These are phyloP conservation scores for Triplophysa yarkandensis DNA, from an alignment of 2,797 vertebrate species.

Conservation along the genomic window DNA sequence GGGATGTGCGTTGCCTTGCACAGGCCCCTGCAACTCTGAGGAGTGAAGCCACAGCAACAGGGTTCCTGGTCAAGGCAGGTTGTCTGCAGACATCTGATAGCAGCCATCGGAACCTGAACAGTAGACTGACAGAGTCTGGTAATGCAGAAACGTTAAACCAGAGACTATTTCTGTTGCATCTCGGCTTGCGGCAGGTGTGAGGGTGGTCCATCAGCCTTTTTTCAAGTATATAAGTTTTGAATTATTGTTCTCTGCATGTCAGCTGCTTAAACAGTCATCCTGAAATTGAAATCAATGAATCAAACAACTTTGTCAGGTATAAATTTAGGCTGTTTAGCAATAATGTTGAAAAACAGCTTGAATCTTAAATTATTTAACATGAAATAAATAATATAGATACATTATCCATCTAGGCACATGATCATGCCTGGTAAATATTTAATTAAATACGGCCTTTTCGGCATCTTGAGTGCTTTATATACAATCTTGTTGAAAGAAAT, in stretches of 20 bases:
- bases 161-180: slow-evolving; percentile 62
- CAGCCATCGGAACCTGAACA: slow-evolving; percentile 61
- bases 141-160: slow-evolving; percentile 64
- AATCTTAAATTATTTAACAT: too few relatives aligned
- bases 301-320: background rate
- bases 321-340: background rate
- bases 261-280: slow-evolving; percentile 52
- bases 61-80: slow-evolving; percentile 73
- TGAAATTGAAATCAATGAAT: slow-evolving; percentile 22
- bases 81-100: slow-evolving; percentile 66
- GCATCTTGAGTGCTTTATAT: background rate
- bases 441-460: background rate
- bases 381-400: too few relatives aligned
- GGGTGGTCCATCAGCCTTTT: slow-evolving; percentile 26
- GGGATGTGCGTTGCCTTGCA: slow-evolving; percentile 80
- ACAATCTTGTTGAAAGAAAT: background rate
- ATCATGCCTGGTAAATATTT: background rate
- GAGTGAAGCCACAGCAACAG: slow-evolving; percentile 83
- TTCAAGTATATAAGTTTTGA: background rate
- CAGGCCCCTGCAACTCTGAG: slow-evolving; percentile 65
- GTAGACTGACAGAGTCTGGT: slow-evolving; percentile 40
- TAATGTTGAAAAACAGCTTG: too few relatives aligned
- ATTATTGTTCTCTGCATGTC: slow-evolving; percentile 30
- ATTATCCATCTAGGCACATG: background rate
- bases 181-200: slow-evolving; percentile 21